These are phyloP conservation scores for Sebastes diaconus DNA, from an alignment of 2,797 vertebrate species.

Conservation along the genomic window DNA sequence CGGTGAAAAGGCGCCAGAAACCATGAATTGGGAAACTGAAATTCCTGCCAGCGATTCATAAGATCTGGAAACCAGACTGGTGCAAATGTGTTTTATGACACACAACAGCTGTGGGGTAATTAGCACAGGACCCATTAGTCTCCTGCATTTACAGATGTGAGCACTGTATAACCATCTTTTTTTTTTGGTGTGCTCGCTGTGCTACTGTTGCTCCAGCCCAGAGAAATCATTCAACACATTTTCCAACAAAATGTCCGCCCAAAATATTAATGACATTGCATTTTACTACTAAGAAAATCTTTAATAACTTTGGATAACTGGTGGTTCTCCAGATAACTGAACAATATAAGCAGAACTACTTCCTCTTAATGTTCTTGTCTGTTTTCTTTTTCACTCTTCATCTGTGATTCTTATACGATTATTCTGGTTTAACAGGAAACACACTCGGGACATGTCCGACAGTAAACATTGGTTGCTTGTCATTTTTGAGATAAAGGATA, in stretches of 20 bases:
- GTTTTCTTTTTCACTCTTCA: background rate
- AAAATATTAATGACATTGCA: background rate
- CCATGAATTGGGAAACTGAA: background rate
- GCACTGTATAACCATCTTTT: background rate
- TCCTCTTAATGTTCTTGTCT: background rate
- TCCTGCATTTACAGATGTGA: slow-evolving; percentile 23
- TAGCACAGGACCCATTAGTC: background rate
- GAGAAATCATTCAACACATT: background rate
- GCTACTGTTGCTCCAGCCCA: background rate
- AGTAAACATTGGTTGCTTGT: background rate
- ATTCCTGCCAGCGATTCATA: slow-evolving; percentile 6
- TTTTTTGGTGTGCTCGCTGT: background rate
- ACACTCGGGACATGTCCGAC: background rate
- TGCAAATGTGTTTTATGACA: slow-evolving; percentile 8
- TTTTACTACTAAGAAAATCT: background rate
- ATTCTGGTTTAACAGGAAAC: background rate
- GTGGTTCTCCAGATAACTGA: background rate
- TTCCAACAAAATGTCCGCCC: too few relatives aligned
- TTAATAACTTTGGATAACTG: background rate
- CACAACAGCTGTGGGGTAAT: slow-evolving; percentile 22
- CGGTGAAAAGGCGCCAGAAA: background rate
- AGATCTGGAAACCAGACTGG: slow-evolving; percentile 1
- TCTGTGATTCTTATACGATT: background rate
- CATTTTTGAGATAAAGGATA: background rate
- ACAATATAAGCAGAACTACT: background rate